Percentiles rank a stretch among this genome's conserved stretches.
These are phyloP conservation scores for Odocoileus hemionus DNA, from an alignment of 2,113 vertebrate genomes.

Conservation along the genomic window DNA sequence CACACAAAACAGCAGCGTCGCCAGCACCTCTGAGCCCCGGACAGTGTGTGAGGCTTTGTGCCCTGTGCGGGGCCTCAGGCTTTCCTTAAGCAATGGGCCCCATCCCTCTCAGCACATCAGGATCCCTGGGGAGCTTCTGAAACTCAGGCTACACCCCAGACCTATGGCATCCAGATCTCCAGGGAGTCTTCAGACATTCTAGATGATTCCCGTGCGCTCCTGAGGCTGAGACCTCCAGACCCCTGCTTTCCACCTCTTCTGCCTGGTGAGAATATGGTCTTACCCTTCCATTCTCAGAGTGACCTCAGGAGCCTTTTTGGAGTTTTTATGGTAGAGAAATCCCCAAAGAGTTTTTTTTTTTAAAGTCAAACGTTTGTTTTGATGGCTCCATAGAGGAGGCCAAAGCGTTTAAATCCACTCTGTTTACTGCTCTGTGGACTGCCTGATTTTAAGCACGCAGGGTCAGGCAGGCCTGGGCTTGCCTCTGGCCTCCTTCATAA, in stretches of 20 bases:
- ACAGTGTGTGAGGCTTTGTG: rapidly evolving
- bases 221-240: background rate
- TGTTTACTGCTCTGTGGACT: rapidly evolving
- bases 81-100: background rate
- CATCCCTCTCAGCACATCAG: background rate
- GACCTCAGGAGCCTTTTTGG: background rate
- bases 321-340: background rate
- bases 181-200: background rate
- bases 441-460: background rate
- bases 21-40: rapidly evolving
- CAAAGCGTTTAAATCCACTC: background rate
- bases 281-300: background rate
- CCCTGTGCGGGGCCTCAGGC: rapidly evolving
- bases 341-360: background rate
- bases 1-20: rapidly evolving
- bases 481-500: background rate
- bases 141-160: background rate
- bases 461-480: background rate
- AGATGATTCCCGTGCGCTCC: rapidly evolving
- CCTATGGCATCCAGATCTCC: rapidly evolving
- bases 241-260: no score
- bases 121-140: background rate
- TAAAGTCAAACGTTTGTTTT: background rate
- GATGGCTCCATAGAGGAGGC: background rate
- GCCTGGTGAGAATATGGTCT: background rate